These are phyloP conservation scores for Tragelaphus imberbis DNA, from an alignment of 2,113 vertebrate genomes.

Conservation along the genomic window DNA sequence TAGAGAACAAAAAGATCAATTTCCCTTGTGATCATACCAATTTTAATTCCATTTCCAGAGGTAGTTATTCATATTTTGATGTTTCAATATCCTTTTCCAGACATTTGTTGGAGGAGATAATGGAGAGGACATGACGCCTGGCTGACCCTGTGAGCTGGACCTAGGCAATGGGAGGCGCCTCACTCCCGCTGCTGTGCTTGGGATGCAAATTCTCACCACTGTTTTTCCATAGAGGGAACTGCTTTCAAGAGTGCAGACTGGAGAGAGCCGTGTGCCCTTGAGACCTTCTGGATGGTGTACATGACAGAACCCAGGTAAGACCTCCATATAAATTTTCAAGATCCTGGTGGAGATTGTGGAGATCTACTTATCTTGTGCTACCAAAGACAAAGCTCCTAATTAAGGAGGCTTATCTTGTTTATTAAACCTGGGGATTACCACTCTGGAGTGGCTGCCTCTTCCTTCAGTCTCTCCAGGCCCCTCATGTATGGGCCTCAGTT, in stretches of 20 bases:
- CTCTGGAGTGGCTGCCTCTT: background rate
- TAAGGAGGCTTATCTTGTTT: background rate
- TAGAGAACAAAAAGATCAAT: background rate
- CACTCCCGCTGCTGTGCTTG: too few species aligned
- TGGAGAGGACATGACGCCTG: background rate
- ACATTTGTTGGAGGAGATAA: background rate
- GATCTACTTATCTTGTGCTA: background rate
- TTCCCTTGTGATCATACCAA: background rate
- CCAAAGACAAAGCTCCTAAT: background rate
- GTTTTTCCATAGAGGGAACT: background rate
- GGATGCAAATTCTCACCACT: background rate
- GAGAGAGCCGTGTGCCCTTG: background rate
- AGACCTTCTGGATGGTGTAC: background rate
- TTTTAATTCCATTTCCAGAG: background rate
- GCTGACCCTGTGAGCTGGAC: background rate
- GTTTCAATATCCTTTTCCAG: background rate
- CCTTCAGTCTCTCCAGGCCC: background rate
- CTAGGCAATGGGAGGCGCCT: background rate
- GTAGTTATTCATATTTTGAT: background rate
- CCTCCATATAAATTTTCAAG: background rate
- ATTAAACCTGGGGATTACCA: background rate
- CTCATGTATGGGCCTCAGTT: background rate
- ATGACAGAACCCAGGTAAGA: background rate
- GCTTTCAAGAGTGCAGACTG: background rate
- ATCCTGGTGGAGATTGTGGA: background rate